These are phyloP conservation scores for Crocallis elinguaria DNA, from an alignment of 2,888 invertebrate species.

Conservation along the genomic window DNA sequence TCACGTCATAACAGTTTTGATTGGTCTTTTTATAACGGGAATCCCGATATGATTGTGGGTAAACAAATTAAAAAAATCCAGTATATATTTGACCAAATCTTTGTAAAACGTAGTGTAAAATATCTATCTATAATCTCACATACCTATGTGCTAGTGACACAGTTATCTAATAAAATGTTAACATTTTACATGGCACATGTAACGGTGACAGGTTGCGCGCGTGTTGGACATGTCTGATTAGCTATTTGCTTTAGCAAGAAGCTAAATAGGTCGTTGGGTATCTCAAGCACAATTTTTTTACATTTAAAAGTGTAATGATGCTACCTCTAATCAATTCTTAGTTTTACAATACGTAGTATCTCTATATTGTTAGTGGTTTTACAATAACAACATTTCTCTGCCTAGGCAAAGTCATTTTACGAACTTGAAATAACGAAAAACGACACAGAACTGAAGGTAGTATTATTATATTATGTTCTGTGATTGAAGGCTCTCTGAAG, in stretches of 20 bases:
- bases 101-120: background rate
- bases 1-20: background rate
- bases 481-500: no score
- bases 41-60: background rate
- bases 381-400: no score
- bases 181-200: conserved; percentile 26
- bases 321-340: background rate
- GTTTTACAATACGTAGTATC: no score
- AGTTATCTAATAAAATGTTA: conserved; percentile 27
- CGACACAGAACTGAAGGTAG: no score
- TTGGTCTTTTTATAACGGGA: background rate
- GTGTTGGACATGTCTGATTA: conserved; percentile 32
- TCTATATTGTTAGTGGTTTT: no score
- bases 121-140: background rate
- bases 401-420: no score
- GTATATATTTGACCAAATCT: background rate
- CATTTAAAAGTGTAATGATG: background rate
- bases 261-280: conserved; percentile 7
- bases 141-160: background rate
- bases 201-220: conserved; percentile 29
- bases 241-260: conserved; percentile 19
- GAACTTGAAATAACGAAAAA: no score
- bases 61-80: background rate
- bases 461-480: no score
- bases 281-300: background rate